These are phyloP conservation scores for Stegana nigrithorax DNA, from an alignment of 2,888 invertebrate species.

Conservation along the genomic window DNA sequence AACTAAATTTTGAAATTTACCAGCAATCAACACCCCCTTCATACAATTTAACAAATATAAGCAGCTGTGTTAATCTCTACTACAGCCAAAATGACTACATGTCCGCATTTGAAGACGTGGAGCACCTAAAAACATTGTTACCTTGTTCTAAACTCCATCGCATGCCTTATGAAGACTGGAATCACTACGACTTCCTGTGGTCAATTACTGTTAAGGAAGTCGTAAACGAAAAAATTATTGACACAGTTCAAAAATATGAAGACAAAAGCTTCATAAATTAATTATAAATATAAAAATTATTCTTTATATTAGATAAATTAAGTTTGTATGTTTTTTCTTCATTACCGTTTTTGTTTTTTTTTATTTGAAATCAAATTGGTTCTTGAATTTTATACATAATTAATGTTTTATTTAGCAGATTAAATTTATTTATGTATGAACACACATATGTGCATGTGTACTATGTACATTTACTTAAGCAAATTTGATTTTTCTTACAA, in stretches of 20 bases:
- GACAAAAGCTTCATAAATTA: not conserved
- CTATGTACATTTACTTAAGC: too few species aligned
- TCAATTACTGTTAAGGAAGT: conserved; percentile 73
- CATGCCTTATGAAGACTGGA: conserved; percentile 71
- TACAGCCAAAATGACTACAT: conserved; percentile 77
- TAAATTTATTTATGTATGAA: too few species aligned
- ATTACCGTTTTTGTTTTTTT: too few species aligned
- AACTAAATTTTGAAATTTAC: conserved; percentile 71
- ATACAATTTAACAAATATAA: conserved; percentile 73
- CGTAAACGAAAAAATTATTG: conserved; percentile 70
- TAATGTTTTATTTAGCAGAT: too few species aligned
- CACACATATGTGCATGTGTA: too few species aligned
- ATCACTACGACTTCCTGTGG: conserved; percentile 79
- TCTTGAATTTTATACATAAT: too few species aligned
- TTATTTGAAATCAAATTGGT: too few species aligned
- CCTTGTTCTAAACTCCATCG: conserved; percentile 70
- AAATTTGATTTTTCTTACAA: too few species aligned
- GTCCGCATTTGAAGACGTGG: conserved; percentile 71
- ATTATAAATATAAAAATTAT: too few species aligned
- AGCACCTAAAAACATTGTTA: conserved; percentile 68
- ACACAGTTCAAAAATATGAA: conserved; percentile 53
- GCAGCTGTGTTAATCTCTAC: conserved; percentile 75
- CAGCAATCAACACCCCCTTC: conserved; percentile 71
- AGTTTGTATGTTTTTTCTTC: too few species aligned
- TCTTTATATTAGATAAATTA: too few species aligned